Evolutionary conservation across 2,888 invertebrate genomes (phyloP).

Genomic region (Diachrysia chrysitis): DNA sequence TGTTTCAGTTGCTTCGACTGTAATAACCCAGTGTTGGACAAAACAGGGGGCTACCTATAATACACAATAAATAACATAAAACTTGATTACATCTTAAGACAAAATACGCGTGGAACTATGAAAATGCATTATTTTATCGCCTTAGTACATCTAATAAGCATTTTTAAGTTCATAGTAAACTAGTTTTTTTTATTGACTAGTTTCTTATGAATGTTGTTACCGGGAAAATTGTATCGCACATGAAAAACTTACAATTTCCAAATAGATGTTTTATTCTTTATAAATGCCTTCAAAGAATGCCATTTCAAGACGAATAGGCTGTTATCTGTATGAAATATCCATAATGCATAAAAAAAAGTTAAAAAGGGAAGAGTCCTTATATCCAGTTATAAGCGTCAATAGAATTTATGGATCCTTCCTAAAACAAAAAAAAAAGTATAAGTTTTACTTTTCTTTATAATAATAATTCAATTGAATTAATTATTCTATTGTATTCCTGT

Average conservation of each 20-base stretch:
- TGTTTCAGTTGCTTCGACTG: not conserved
- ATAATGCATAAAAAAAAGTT: not conserved
- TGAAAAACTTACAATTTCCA: not conserved
- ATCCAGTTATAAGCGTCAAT: not conserved
- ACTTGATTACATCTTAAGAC: constrained; percentile 61
- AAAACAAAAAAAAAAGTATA: not conserved
- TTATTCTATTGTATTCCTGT: constrained; percentile 12
- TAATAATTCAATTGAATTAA: not conserved
- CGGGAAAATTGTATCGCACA: not conserved
- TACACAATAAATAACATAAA: constrained; percentile 62
- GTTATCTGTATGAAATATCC: constrained; percentile 10
- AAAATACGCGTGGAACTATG: constrained; percentile 62
- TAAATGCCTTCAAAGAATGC: constrained; percentile 27
- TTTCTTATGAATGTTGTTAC: constrained; percentile 21
- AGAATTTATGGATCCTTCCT: constrained; percentile 1
- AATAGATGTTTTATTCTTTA: constrained; percentile 25
- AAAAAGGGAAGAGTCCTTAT: not conserved
- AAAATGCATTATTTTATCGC: constrained; percentile 60
- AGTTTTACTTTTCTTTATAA: not conserved
- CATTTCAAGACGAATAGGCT: not conserved
- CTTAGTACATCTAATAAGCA: constrained; percentile 12
- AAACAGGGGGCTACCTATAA: constrained; percentile 33
- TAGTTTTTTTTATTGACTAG: constrained; percentile 36
- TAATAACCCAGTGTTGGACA: constrained; percentile 31
- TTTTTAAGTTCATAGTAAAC: constrained; percentile 23